Base-by-base conservation (phyloP, 1,140 invertebrate species). In the Holotrichia oblita region DNA sequence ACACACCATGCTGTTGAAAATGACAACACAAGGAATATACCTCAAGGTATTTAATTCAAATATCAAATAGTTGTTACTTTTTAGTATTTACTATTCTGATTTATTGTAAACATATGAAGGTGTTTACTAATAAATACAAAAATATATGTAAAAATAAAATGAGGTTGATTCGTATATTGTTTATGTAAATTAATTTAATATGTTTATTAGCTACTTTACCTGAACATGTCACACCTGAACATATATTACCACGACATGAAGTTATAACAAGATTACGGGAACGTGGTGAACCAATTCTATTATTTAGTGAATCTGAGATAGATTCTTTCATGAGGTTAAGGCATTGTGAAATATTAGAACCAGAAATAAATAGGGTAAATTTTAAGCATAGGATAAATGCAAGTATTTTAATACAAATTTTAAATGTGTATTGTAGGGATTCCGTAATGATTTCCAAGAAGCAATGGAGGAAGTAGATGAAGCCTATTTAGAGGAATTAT, bases 371-470 rank as follows among this genome's bases (percentile, higher is more conserved):
- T 83, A 95, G 95, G 86, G 94, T 94, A 89, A 86, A 84, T 42
- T 44, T 40, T 48, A 0, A 27, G 0, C 3, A n/a, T 24, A 3
- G 17, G 22, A 42, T 24, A 3, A 40, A n/a, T 17, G 1, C 0
- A 10, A 27, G 27, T 34, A 4, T 34, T 34, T 34, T 34, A 34
- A 34, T 34, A 4, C 27, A 34, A 34, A 1, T 34, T 34, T 34
- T 34, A 14, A n/a, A 27, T 40, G 64, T 6, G 8, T n/a, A n/a
- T 27, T 86, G 80, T 86, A 95, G 90, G 97, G 98, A 79, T 94
- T 98, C 73, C 90, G 97, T 84, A 99, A 99, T 91, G 99, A 99
- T 89, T 99, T 99, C 85, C 97, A 99, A 92, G 96, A 97, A 88
- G 98, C 98, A 72, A 94, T 99, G 94, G 98, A 99, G 80, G 93